Percentiles rank a stretch among this genome's conserved stretches.
Conservation (phyloP, 2,113 vertebrate genomes). For the Bagarius yarrelli region DNA sequence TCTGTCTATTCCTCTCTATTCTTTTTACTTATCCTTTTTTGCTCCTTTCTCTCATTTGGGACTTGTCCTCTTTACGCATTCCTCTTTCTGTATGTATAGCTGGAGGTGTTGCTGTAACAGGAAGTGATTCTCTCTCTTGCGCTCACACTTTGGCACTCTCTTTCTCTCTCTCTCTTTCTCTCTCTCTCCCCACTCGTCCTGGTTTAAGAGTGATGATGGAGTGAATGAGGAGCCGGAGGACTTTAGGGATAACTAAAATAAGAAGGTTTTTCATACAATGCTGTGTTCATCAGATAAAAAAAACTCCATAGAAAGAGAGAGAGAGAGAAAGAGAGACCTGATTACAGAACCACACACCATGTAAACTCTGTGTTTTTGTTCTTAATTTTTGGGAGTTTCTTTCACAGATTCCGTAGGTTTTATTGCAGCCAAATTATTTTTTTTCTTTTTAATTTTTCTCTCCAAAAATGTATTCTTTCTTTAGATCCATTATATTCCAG, state of each 20-base stretch:
- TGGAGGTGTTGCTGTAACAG: neutral
- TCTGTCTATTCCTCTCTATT: neutral
- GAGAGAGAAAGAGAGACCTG: too few relatives aligned
- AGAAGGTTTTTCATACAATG: constrained; percentile 6
- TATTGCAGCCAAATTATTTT: too few relatives aligned
- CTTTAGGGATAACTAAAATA: constrained; percentile 22
- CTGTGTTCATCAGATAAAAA: neutral
- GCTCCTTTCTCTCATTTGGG: neutral
- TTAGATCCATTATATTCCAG: neutral
- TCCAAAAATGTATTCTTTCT: neutral
- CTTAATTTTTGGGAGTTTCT: too few relatives aligned
- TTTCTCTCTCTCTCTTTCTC: neutral
- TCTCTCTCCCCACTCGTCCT: neutral
- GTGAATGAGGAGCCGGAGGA: neutral
- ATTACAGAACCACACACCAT: too few relatives aligned
- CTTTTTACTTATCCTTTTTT: too few relatives aligned
- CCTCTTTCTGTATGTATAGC: neutral
- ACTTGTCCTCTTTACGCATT: neutral
- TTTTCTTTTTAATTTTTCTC: neutral
- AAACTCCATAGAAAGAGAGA: too few relatives aligned
- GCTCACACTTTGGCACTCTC: neutral
- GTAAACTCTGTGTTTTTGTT: too few relatives aligned
- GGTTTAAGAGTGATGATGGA: neutral
- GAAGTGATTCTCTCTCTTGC: neutral
- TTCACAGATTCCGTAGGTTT: too few relatives aligned